Percentiles rank a stretch among this genome's conserved stretches.
phyloP scores from a whole-genome alignment of 1,140 invertebrate genomes.

The Aphaenogaster ashmeadi region DNA sequence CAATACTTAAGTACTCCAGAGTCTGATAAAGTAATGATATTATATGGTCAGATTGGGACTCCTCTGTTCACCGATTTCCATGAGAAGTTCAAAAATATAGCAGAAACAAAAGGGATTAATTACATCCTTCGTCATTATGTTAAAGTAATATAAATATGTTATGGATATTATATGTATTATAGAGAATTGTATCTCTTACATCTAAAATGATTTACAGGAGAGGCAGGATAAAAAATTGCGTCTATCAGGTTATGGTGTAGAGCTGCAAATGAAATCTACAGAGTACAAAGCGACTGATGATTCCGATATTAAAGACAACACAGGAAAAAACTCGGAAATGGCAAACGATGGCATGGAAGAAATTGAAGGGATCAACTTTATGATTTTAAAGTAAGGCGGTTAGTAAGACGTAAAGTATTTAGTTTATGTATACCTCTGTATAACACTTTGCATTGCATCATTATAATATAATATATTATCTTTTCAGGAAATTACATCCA shows the following conservation, averaged over 20 bases:
- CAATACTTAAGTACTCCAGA: conserved; percentile 93
- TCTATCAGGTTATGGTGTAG: conserved; percentile 99
- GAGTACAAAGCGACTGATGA: conserved; percentile 99
- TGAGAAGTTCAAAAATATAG: conserved; percentile 90
- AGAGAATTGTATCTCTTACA: background rate
- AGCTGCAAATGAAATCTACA: conserved; percentile 99
- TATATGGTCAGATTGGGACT: conserved; percentile 96
- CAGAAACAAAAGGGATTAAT: conserved; percentile 91
- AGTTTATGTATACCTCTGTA: conserved; percentile 43
- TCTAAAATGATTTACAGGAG: conserved; percentile 85
- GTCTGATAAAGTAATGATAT: conserved; percentile 90
- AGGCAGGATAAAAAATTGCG: conserved; percentile 89
- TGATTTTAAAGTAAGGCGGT: conserved; percentile 90
- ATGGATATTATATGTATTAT: background rate
- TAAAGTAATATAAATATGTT: conserved; percentile 87
- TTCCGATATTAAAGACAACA: conserved; percentile 90
- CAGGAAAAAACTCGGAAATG: conserved; percentile 87
- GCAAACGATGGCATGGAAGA: conserved; percentile 89
- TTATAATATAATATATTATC: background rate
- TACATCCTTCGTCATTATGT: conserved; percentile 96
- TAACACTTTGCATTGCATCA: conserved; percentile 8
- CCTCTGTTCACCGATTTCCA: conserved; percentile 92
- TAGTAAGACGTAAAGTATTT: conserved; percentile 56
- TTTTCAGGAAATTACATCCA: conserved; percentile 91
- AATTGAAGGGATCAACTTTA: conserved; percentile 97